Percentiles rank a stretch among this genome's conserved stretches.
These are phyloP conservation scores for Umimayanthus kanabou DNA, from an alignment of 92 coral and sea anemone species.

Conservation along the genomic window DNA sequence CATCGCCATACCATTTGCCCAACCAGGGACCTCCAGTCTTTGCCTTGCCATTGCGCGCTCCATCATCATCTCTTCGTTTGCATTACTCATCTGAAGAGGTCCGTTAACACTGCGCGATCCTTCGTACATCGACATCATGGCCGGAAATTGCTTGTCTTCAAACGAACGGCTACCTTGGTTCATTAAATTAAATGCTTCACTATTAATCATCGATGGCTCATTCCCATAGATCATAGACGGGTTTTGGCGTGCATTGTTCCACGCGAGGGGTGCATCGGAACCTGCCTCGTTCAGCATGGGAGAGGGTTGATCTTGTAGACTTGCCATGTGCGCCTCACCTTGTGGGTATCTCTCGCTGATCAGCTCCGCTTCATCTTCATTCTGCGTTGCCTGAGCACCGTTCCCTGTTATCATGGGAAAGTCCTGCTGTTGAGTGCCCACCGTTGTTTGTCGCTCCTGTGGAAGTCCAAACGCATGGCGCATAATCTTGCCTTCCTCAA, in stretches of 20 bases:
- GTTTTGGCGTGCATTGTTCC: constrained; percentile 6
- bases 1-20: background rate
- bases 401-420: background rate
- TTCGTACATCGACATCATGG: background rate
- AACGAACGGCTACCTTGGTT: constrained; percentile 5
- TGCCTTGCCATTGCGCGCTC: constrained; percentile 22
- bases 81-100: background rate
- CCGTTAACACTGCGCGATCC: background rate
- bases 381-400: background rate
- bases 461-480: constrained; percentile 38
- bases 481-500: constrained; percentile 36
- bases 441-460: constrained; percentile 24
- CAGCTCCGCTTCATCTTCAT: background rate
- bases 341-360: background rate
- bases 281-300: constrained; percentile 11
- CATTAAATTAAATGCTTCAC: constrained; percentile 3
- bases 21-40: background rate
- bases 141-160: background rate
- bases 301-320: background rate
- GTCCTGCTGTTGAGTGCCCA: constrained; percentile 32
- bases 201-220: background rate
- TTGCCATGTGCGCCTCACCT: constrained; percentile 8
- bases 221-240: background rate
- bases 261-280: background rate
- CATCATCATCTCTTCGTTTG: background rate